phyloP scores from a whole-genome alignment of 2,113 vertebrate species.

The Passer domesticus region DNA sequence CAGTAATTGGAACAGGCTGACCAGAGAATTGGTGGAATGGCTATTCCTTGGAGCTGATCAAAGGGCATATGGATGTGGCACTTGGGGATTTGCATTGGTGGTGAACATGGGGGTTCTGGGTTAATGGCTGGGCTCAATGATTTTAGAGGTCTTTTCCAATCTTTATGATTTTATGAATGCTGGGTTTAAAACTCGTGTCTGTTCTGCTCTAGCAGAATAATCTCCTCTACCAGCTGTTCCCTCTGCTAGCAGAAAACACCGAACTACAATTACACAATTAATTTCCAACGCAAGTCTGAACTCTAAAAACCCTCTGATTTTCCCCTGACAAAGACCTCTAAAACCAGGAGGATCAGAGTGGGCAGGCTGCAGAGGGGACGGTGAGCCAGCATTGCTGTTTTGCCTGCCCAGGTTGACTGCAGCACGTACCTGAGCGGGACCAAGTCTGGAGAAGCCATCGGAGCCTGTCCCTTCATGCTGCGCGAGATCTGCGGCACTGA shows the following conservation, averaged over 20 bases:
- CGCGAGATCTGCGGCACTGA: constrained; percentile 29
- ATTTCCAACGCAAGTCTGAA: neutral
- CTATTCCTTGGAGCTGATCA: neutral
- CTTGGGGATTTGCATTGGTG: neutral
- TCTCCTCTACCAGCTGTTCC: neutral
- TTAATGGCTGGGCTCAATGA: neutral
- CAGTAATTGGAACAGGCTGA: neutral
- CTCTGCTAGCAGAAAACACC: neutral
- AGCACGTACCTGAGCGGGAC: neutral
- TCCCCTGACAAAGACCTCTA: neutral
- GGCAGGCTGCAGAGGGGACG: neutral
- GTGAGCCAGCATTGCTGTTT: neutral
- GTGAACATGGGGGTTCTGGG: neutral
- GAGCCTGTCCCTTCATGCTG: constrained; percentile 36
- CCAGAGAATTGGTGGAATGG: neutral
- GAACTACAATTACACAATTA: neutral
- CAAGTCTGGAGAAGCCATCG: fast-evolving
- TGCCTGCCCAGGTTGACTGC: constrained; percentile 17
- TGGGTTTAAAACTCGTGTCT: neutral
- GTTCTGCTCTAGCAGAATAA: neutral
- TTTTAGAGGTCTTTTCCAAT: neutral
- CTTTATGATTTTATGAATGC: neutral
- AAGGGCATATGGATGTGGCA: neutral
- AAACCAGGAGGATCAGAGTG: neutral
- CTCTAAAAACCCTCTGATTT: neutral